Base-by-base conservation (phyloP, 1,140 invertebrate genomes). In the Ostrea edulis region DNA sequence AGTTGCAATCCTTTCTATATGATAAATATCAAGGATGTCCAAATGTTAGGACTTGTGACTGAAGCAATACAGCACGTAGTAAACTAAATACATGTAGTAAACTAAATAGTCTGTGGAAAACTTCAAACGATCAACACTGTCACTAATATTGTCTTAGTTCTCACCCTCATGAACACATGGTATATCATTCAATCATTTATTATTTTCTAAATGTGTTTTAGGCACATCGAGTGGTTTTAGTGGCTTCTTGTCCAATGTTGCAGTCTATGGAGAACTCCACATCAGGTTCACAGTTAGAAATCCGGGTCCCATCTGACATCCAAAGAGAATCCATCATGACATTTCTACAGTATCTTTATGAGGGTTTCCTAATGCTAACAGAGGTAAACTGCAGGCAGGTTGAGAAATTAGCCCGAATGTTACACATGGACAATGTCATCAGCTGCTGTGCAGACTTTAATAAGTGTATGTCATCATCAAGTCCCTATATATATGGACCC, bases 311-410 rank as follows among this genome's bases (percentile, higher is more conserved):
- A 51, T 62, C 84, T 14, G 84, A 85, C 14, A 85, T 85, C 25
- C 17, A 35, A 68, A 62, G 55, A 51, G 84, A 85, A 35, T 85
- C 84, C 7, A 29, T 85, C 58, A 85, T 68, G 20, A 68, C 84
- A 68, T 85, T 85, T 54, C 84, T 85, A 68, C 84, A 85, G 35
- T 85, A 85, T 85, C 52, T 85, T 9, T 85, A 85, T 52, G 84
- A 85, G 29, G 84, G 84, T 22, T 85, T 68, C 35, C 44, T 85
- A 17, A 85, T 85, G 84, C 51, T 85, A 68, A 85, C 84, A 22
- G 84, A 85, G 3, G 58, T 52, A 51, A 85, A 85, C 68, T 62
- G 51, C 54, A 51, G 55, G 22, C 35, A 85, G 22, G 84, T 85
- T 29, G 84, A 85, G 62, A 85, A 68, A 12, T 44, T 85, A 51